phyloP scores from a whole-genome alignment of 1,140 invertebrate species.

The Drosophila burlai region DNA sequence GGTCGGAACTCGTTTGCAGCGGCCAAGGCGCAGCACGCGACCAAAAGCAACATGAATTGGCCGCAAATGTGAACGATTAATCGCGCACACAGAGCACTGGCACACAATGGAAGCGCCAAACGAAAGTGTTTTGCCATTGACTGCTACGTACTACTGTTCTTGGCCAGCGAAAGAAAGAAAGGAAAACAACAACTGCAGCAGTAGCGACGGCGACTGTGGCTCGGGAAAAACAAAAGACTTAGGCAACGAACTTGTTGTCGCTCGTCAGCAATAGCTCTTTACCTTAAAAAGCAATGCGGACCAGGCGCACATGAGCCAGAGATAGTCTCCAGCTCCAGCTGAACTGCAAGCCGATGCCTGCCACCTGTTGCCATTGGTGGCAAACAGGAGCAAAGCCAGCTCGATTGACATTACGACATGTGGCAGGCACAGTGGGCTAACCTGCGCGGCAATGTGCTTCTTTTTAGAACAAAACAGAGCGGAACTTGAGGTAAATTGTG shows the following conservation, averaged over 20 bases:
- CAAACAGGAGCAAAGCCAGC: conserved; percentile 47
- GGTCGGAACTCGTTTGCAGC: conserved; percentile 73
- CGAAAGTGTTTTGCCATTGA: conserved; percentile 71
- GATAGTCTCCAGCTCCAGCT: conserved; percentile 10
- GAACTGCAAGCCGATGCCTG: conserved; percentile 15
- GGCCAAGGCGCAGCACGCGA: conserved; percentile 64
- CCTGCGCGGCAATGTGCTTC: neutral
- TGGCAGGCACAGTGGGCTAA: conserved; percentile 33
- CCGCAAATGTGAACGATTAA: conserved; percentile 53
- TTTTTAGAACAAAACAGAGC: neutral
- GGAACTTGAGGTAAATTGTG: neutral
- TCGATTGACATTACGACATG: conserved; percentile 45
- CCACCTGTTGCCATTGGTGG: conserved; percentile 33
- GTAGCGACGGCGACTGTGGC: conserved; percentile 4
- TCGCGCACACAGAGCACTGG: conserved; percentile 25
- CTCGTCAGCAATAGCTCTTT: conserved; percentile 55
- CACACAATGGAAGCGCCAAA: conserved; percentile 41
- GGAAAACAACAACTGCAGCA: neutral
- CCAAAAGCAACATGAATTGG: conserved; percentile 39
- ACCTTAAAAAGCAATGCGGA: conserved; percentile 74
- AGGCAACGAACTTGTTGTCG: conserved; percentile 67
- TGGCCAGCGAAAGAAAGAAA: conserved; percentile 37
- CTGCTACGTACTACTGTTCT: conserved; percentile 49
- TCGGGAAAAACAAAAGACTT: conserved; percentile 70
- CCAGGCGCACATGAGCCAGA: conserved; percentile 72